Evolutionary conservation across 1,140 invertebrate species (phyloP), one percentile per base, ranked within the genome.

Genomic region (Drosophila nigrodunni): DNA sequence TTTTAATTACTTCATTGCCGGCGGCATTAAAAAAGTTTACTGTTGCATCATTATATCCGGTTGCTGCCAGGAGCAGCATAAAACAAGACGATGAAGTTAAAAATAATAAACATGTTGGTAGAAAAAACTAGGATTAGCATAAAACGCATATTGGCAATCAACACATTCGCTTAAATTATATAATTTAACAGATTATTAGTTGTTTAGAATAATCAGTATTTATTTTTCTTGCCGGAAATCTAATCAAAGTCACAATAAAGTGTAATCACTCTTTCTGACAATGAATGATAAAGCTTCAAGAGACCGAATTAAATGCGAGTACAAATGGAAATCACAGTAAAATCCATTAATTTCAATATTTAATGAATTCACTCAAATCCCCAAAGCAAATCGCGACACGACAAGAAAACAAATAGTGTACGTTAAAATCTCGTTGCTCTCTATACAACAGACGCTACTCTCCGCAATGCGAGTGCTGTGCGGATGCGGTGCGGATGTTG

Each of bases 1-100:
- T 77, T 77, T 77, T 77, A 77, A 77, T 77, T 73, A 77, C 74
- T 72, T 77, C 70, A 67, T 67, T 73, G 74, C 74, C 61, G 62
- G n/a, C 47, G 49, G 74, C 74, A 73, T 77, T 77, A 77, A 73
- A 72, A 69, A 77, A 77, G 74, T 77, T 77, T 77, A 77, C 67
- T 77, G 74, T 73, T 77, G 55, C 74, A 77, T 73, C 62, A 77
- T 76, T 66, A 66, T 60, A 72, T 67, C 25, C 62, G 60, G 61
- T 52, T 58, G 35, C 62, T 71, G 67, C 60, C 67, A 75, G 13
- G 41, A 35, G 15, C 73, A 76, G 47, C 54, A 43, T 7, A 7
- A 46, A 47, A 13, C 9, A 13, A 35, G 30, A 35, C n/a, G 9
- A 30, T 7, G 11, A 46, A 15, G 25, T 60, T 18, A 3, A 21